Base-by-base conservation (phyloP, 1,140 invertebrate species). In the Pogonognathellus flavescens region DNA sequence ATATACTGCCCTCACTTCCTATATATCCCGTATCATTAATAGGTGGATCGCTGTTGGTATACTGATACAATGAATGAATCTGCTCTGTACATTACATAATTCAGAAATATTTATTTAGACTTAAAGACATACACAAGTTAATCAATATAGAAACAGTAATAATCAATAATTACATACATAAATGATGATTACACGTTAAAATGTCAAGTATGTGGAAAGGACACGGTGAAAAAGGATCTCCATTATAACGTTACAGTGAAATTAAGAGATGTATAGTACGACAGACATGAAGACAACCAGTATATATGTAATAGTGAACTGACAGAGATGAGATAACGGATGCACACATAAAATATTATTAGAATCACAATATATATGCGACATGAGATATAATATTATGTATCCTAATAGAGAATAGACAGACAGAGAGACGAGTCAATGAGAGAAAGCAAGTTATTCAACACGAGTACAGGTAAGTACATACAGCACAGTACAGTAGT, bases 251-350 rank as follows among this genome's bases (percentile, higher is more conserved):
- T 31, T 50, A 76, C 41, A 76, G 70, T n/a, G 70, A 76, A 76
- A 76, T 49, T 76, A 76, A 76, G 70, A 76, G 70, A 76, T 76
- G 25, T 76, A 76, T 76, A 76, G 70, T 76, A 76, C 70, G 70
- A 76, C 70, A 76, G 70, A 49, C 25, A 76, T 50, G 70, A 76
- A 76, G 70, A 76, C 31, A 50, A 50, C 14, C 70, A 76, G 70
- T 31, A 31, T 41, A 41, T 41, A 41, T 41, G 6, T 3, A 3
- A 41, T 41, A 41, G 41, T 16, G 49, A 31, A 76, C 41, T 76
- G 25, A 49, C 70, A 76, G 70, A 41, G 31, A 41, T 41, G 31
- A 41, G 31, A 50, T n/a, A 31, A 76, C 70, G 49, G 70, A 76
- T 76, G 16, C 41, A 41, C 41, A 76, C 41, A 41, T 16, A 76